These are phyloP conservation scores for Dasyurus viverrinus DNA, from an alignment of 2,113 vertebrate species.

Conservation along the genomic window DNA sequence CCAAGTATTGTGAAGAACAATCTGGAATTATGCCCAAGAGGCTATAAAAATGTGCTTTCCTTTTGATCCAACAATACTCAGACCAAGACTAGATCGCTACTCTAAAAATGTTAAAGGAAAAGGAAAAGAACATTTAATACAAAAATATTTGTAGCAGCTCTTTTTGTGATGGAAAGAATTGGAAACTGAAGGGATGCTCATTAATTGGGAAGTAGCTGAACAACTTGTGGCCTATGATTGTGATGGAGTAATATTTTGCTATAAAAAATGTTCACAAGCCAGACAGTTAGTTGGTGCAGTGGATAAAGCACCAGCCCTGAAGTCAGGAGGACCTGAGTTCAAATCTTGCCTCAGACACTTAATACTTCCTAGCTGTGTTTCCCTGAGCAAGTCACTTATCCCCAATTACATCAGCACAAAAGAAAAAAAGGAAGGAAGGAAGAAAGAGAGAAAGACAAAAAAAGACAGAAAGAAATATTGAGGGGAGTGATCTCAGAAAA, in stretches of 20 bases:
- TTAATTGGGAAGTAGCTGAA: background rate
- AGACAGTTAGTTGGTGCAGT: too few species aligned
- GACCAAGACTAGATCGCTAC: background rate
- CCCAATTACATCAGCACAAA: too few species aligned
- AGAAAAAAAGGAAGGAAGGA: too few species aligned
- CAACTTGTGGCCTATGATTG: background rate
- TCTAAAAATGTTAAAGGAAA: background rate
- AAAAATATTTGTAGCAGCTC: background rate
- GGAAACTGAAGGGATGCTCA: background rate
- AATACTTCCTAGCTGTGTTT: too few species aligned
- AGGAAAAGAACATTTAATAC: background rate
- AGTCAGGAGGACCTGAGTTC: too few species aligned
- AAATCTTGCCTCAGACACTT: too few species aligned
- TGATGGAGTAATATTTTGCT: background rate
- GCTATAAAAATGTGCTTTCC: background rate
- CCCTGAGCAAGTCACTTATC: too few species aligned
- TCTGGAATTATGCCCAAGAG: background rate
- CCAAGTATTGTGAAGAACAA: background rate
- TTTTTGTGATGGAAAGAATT: background rate
- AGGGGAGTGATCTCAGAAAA: background rate
- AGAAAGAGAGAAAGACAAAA: too few species aligned
- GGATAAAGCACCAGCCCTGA: too few species aligned
- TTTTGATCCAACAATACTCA: background rate
- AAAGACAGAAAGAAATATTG: too few species aligned
- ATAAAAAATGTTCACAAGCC: too few species aligned